Conservation (phyloP, 2,797 vertebrate species). For the Odontamblyopus lacepedii region DNA sequence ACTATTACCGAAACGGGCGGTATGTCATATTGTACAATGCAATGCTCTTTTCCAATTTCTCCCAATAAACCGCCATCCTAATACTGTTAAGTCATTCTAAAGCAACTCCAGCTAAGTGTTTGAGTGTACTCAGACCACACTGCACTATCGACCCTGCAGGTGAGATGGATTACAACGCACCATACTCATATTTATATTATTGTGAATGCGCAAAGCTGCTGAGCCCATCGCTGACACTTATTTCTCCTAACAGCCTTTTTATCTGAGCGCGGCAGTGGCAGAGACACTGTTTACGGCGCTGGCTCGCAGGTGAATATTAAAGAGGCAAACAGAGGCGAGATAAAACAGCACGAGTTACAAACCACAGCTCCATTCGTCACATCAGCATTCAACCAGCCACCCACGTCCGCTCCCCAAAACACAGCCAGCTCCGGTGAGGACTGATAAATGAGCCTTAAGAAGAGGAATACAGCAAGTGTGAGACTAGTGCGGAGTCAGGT, state of each 20-base stretch:
- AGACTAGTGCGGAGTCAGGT: conserved; percentile 17
- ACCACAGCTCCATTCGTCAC: conserved; percentile 31
- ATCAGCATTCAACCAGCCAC: conserved; percentile 37
- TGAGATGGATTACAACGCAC: conserved; percentile 8
- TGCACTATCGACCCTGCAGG: conserved; percentile 13
- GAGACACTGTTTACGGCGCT: conserved; percentile 23
- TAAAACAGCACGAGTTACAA: conserved; percentile 32
- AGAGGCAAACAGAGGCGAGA: conserved; percentile 41
- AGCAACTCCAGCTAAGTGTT: background rate
- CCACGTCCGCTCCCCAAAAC: conserved; percentile 36
- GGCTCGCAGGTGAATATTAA: conserved; percentile 51
- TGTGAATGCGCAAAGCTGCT: conserved; percentile 14
- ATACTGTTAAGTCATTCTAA: conserved; percentile 2
- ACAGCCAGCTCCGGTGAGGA: conserved; percentile 18
- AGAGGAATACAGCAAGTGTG: conserved; percentile 1
- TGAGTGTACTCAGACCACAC: conserved; percentile 17
- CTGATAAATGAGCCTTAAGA: conserved; percentile 38
- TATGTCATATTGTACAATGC: background rate
- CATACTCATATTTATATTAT: conserved; percentile 33
- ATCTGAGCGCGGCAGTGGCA: conserved; percentile 29
- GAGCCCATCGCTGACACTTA: conserved; percentile 23
- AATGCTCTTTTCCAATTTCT: background rate
- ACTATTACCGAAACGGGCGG: background rate
- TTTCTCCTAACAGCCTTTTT: conserved; percentile 34
- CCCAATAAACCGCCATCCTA: background rate